Evolutionary conservation across 2,888 invertebrate species (phyloP).

Genomic region (Unio delphinus): DNA sequence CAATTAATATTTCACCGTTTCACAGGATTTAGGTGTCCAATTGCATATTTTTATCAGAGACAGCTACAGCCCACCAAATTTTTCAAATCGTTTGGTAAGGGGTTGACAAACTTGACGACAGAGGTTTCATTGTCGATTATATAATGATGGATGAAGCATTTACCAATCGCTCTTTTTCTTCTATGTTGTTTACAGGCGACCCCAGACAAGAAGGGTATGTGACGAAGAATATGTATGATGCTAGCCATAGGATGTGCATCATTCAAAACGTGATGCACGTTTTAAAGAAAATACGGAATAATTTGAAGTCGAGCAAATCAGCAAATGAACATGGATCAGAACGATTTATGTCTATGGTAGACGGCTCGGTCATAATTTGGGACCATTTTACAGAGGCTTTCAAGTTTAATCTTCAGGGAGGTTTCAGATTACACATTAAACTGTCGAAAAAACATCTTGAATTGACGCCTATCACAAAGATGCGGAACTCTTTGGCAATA

Average conservation of each 20-base stretch:
- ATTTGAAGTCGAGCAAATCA: too few relatives aligned
- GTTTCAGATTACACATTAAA: constrained; percentile 9
- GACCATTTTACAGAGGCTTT: too few relatives aligned
- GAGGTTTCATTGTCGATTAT: constrained; percentile 14
- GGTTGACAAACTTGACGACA: constrained; percentile 10
- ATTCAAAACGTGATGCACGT: too few relatives aligned
- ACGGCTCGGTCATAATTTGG: too few relatives aligned
- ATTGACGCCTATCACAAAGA: constrained; percentile 6
- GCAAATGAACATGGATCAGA: too few relatives aligned
- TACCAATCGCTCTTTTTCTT: constrained; percentile 9
- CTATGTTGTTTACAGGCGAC: too few relatives aligned
- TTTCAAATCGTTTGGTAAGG: constrained; percentile 10
- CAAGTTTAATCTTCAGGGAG: constrained; percentile 6
- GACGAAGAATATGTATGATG: too few relatives aligned
- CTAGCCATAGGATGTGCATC: too few relatives aligned
- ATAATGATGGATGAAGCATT: constrained; percentile 19
- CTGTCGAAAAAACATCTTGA: constrained; percentile 10
- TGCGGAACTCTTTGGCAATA: constrained; percentile 11
- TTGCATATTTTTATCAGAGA: constrained; percentile 13
- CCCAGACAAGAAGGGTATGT: too few relatives aligned
- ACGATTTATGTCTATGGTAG: too few relatives aligned
- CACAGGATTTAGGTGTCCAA: constrained; percentile 17
- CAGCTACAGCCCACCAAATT: constrained; percentile 9
- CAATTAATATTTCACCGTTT: constrained; percentile 14
- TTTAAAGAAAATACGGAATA: too few relatives aligned